A percentile compares a stretch with the other conserved stretches of the same genome.
These are phyloP conservation scores for Tenebrosternarchus preto DNA, from an alignment of 2,113 vertebrate species.

Conservation along the genomic window DNA sequence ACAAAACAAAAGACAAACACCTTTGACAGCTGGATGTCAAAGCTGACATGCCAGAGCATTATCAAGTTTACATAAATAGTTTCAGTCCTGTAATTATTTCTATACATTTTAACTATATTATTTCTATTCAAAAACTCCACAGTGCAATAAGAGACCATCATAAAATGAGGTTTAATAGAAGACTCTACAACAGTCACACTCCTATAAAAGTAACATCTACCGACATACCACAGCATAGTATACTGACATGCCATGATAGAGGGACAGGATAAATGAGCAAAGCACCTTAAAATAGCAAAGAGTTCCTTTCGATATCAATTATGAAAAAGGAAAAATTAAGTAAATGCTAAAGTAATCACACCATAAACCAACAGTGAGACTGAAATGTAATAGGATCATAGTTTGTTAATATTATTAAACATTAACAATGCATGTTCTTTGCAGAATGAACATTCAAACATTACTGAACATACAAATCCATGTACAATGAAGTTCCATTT, in stretches of 20 bases:
- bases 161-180: constrained; percentile 7
- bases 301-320: not conserved
- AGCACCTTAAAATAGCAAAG: constrained; percentile 8
- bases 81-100: not conserved
- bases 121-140: not conserved
- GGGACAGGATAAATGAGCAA: constrained; percentile 7
- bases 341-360: not conserved
- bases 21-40: not conserved
- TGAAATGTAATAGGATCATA: not conserved
- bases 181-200: not conserved
- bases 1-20: not conserved
- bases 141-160: constrained; percentile 10
- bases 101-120: not conserved
- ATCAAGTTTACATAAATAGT: not conserved
- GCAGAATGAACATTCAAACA: constrained; percentile 18
- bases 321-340: constrained; percentile 6
- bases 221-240: not conserved
- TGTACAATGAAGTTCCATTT: not conserved
- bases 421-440: not conserved
- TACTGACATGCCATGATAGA: constrained; percentile 8
- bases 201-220: not conserved
- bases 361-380: not conserved
- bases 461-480: constrained; percentile 37
- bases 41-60: not conserved
- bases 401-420: not conserved